A percentile compares a stretch with the other conserved stretches of the same genome.
These are phyloP conservation scores for Matsumyia berberina DNA, from an alignment of 2,888 invertebrate species.

Conservation along the genomic window DNA sequence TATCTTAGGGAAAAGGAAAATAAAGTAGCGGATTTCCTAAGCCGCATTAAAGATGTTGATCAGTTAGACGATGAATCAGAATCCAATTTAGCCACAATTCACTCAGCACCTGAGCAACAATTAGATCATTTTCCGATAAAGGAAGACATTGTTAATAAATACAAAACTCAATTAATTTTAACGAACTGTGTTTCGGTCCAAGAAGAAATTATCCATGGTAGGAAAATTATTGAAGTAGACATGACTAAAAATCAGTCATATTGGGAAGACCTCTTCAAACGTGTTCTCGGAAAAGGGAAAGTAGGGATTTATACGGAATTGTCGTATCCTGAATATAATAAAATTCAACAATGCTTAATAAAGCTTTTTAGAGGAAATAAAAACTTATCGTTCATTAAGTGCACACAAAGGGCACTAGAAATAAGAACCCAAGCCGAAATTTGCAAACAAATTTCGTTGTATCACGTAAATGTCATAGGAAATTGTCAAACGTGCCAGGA, in stretches of 20 bases:
- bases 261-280: no score
- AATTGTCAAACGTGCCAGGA: no score
- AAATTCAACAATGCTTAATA: no score
- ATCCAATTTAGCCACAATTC: neutral
- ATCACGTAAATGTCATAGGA: no score
- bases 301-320: neutral
- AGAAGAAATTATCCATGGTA: neutral
- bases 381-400: neutral
- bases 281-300: no score
- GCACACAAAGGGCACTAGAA: conserved; percentile 3
- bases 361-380: no score
- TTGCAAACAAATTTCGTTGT: conserved; percentile 20
- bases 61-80: neutral
- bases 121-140: no score
- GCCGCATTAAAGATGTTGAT: no score
- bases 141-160: neutral
- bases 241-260: no score
- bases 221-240: no score
- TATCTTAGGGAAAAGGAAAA: neutral
- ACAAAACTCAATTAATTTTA: neutral
- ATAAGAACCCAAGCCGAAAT: conserved; percentile 4
- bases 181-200: neutral
- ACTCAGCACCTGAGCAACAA: neutral
- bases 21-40: neutral
- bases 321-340: neutral